Evolutionary conservation across 1,140 invertebrate species (phyloP), one percentile per base, ranked within the genome.

Genomic region (Eriocheir sinensis): DNA sequence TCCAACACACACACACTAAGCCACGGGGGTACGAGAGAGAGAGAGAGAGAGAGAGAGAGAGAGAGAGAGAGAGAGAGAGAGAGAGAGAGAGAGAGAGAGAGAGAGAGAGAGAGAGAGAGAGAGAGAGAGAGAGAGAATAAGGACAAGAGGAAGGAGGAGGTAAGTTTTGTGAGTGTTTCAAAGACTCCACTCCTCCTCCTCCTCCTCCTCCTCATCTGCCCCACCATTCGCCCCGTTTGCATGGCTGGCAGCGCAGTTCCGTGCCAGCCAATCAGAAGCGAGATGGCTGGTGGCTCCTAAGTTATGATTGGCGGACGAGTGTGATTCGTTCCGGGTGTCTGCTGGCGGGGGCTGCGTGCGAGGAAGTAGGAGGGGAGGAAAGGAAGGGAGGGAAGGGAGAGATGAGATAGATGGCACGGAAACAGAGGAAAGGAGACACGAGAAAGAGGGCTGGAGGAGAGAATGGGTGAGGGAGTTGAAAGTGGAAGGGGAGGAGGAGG

Each of bases 11-110:
- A n/a, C n/a, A n/a, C n/a, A n/a, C n/a, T n/a, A n/a, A n/a, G n/a
- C n/a, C n/a, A 72, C 6, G 60, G 21, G 2, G 60, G 60, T 4
- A 48, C 15, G 44, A 48, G 44, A 15, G 44, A 48, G 44, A 48
- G 44, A 48, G 15, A 60, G 53, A 60, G 53, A 60, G 53, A 15
- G 4, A 48, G 44, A 8, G 27, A 21, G 27, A 21, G 27, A 21
- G 27, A 21, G 27, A n/a, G n/a, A n/a, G n/a, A 2, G 27, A n/a
- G 27, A n/a, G 27, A 72, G 60, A 72, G 60, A 72, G 60, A 72
- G 60, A 72, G 60, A 72, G 60, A 72, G 60, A 72, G 60, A 72
- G 60, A 72, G 60, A 72, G 60, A 72, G 60, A 72, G 60, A 72
- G 60, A 72, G 60, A 72, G 60, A 72, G 60, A 72, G 60, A 72